A percentile compares a stretch with the other conserved stretches of the same genome.
These are phyloP conservation scores for Cyprinodon tularosa DNA, from an alignment of 2,113 vertebrate species.

Conservation along the genomic window DNA sequence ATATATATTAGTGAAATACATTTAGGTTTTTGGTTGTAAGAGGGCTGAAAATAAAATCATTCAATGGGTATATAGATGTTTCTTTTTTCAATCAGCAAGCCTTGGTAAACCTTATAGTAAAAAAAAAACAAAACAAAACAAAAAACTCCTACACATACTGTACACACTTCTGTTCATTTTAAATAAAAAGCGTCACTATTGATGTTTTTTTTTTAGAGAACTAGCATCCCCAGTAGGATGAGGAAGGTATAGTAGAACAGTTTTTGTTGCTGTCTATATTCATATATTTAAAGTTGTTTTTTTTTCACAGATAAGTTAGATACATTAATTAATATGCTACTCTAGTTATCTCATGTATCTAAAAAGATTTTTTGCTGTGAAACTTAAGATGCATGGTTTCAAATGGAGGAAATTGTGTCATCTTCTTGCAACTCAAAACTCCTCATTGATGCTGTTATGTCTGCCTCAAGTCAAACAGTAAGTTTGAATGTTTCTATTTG, in stretches of 20 bases:
- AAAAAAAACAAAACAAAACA: not conserved
- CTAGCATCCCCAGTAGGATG: not conserved
- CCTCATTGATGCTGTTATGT: not conserved
- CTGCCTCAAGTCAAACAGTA: not conserved
- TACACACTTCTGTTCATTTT: not conserved
- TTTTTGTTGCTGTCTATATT: conserved; percentile 33
- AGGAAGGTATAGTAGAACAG: not conserved
- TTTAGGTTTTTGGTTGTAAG: not conserved
- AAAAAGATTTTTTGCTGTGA: conserved; percentile 18
- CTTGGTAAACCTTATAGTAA: not conserved
- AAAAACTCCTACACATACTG: not conserved
- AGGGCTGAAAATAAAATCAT: not conserved
- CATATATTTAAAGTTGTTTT: conserved; percentile 14
- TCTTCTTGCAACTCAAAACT: conserved; percentile 6
- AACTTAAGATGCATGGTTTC: not conserved
- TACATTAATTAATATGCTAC: conserved; percentile 51
- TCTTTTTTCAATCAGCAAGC: not conserved
- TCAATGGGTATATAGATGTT: not conserved
- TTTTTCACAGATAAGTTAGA: conserved; percentile 38
- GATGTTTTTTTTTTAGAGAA: not conserved
- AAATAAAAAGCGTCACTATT: not conserved
- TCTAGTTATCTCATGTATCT: conserved; percentile 43
- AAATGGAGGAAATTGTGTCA: conserved; percentile 14
- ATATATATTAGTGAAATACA: not conserved
- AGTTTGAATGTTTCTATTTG: conserved; percentile 10